These are phyloP conservation scores for Athetis lepigone DNA, from an alignment of 2,888 invertebrate genomes.

Conservation along the genomic window DNA sequence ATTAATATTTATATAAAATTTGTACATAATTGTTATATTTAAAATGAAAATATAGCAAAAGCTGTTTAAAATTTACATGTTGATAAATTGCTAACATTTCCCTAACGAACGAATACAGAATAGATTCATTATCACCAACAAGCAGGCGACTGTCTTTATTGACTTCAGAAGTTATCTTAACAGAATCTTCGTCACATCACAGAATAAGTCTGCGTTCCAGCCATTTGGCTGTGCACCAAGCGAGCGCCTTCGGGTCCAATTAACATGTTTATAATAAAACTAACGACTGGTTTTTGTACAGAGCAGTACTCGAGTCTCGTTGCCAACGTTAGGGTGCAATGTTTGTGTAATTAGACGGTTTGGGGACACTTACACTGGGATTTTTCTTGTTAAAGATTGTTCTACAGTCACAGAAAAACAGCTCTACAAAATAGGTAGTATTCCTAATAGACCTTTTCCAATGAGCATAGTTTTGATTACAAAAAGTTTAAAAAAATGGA, in stretches of 20 bases:
- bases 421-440: too few relatives aligned
- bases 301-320: conserved; percentile 52
- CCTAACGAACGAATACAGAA: not conserved
- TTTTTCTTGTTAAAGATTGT: conserved; percentile 8
- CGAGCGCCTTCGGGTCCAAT: conserved; percentile 80
- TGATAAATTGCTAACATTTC: not conserved
- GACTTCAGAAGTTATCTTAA: conserved; percentile 35
- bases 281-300: conserved; percentile 66
- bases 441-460: too few relatives aligned
- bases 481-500: too few relatives aligned
- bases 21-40: too few relatives aligned
- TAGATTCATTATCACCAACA: not conserved
- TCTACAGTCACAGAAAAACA: too few relatives aligned
- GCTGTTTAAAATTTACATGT: not conserved
- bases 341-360: conserved; percentile 59
- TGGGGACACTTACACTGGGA: conserved; percentile 24
- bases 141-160: conserved; percentile 2
- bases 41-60: too few relatives aligned
- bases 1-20: too few relatives aligned
- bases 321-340: conserved; percentile 61
- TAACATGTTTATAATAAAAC: conserved; percentile 85
- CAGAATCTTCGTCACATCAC: conserved; percentile 42
- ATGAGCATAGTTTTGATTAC: too few relatives aligned
- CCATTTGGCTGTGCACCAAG: conserved; percentile 85
- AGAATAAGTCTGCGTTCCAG: conserved; percentile 67